Evolutionary conservation across 2,113 vertebrate genomes (phyloP).

Genomic region (Gila orcuttii): DNA sequence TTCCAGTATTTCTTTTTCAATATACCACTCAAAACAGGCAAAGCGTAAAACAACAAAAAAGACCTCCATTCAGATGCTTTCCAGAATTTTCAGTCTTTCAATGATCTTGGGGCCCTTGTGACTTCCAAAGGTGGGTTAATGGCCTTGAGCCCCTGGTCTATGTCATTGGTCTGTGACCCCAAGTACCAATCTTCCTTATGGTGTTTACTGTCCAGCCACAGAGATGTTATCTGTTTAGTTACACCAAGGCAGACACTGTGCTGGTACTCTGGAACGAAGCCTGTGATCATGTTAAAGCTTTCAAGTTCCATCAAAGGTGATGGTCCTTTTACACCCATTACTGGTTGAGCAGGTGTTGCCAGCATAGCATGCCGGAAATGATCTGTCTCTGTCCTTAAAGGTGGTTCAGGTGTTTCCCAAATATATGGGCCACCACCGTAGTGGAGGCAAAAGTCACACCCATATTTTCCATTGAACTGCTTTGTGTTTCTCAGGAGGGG

Average conservation of each 20-base stretch:
- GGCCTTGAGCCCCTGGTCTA: constrained; percentile 27
- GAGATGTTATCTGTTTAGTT: neutral
- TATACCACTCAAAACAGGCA: constrained; percentile 41
- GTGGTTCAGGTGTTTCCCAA: constrained; percentile 2
- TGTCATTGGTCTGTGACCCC: too few species aligned
- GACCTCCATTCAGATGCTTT: constrained; percentile 25
- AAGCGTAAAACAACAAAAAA: constrained; percentile 46
- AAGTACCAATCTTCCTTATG: too few species aligned
- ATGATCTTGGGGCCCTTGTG: constrained; percentile 34
- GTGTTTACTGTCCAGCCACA: too few species aligned
- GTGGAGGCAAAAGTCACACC: constrained; percentile 49
- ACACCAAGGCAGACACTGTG: constrained; percentile 38
- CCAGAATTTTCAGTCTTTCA: constrained; percentile 40
- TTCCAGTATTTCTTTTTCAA: constrained; percentile 39
- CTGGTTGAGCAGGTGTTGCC: constrained; percentile 12
- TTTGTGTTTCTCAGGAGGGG: constrained; percentile 48
- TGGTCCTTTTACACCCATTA: constrained; percentile 50
- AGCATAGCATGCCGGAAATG: constrained; percentile 27
- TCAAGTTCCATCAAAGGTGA: constrained; percentile 41
- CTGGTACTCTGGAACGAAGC: neutral
- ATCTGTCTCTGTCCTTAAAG: constrained; percentile 6
- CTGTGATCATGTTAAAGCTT: constrained; percentile 30
- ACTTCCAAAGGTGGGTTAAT: constrained; percentile 40
- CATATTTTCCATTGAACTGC: constrained; percentile 47
- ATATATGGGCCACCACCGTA: constrained; percentile 33